These are phyloP conservation scores for Siniperca scherzeri DNA, from an alignment of 2,797 vertebrate species.

Conservation along the genomic window DNA sequence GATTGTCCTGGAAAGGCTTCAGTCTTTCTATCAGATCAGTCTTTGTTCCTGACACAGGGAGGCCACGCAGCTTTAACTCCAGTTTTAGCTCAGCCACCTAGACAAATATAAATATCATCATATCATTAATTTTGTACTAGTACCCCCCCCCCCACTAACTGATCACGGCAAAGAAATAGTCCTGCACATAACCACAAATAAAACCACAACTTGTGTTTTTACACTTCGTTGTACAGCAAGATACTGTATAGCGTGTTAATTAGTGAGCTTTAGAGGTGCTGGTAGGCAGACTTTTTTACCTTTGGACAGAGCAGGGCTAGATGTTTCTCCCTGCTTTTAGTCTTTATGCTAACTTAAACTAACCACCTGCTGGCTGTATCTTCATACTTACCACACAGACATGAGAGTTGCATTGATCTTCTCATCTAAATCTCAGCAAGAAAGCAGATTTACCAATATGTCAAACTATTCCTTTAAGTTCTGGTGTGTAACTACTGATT, in stretches of 20 bases:
- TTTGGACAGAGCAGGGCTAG: neutral
- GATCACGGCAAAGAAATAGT: neutral
- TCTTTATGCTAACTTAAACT: no score
- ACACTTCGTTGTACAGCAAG: neutral
- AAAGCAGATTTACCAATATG: neutral
- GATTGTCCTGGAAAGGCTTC: slow-evolving; percentile 92
- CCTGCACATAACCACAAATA: neutral
- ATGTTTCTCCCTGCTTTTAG: no score
- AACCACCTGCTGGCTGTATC: no score
- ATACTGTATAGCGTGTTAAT: neutral
- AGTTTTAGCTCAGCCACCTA: slow-evolving; percentile 97
- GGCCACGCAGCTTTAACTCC: slow-evolving; percentile 94
- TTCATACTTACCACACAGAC: no score
- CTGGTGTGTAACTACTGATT: no score
- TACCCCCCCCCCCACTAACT: no score
- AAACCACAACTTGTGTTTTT: neutral
- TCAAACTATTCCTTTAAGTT: neutral
- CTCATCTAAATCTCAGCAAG: neutral
- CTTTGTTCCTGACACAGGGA: slow-evolving; percentile 98
- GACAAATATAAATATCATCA: neutral
- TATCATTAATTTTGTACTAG: neutral
- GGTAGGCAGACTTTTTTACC: neutral
- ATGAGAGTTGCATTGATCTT: neutral
- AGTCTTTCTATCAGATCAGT: slow-evolving; percentile 96
- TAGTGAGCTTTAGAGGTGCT: neutral